Base-by-base conservation (phyloP, 2,888 invertebrate genomes). In the Tetragonula carbonaria region DNA sequence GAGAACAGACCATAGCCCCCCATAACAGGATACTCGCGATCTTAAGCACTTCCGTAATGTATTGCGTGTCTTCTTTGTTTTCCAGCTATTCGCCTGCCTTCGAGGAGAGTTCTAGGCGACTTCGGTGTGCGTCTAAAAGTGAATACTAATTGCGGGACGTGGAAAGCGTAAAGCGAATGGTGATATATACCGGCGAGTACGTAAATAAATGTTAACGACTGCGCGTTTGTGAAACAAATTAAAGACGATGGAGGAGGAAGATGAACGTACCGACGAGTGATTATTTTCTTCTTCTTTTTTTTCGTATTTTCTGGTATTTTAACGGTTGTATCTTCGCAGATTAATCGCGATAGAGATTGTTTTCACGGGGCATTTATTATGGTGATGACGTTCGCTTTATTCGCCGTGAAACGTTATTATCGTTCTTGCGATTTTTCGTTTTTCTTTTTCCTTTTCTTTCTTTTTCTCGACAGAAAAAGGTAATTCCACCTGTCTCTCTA, bases 1-100 rank as follows among this genome's bases (percentile, higher is more conserved):
- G 78, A 74, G 77, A 72, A 84, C 62, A 4, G 45, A 45, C 33
- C 23, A 76, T 78, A 74, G 73, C 67, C 71, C 71, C 71, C 72
- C 72, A 82, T 82, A 82, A 82, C 82, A 83, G 82, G 83, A 83
- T 82, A 82, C 82, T 28, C 6, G 45, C 72, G 67, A 75, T 81
- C 77, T 71, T 74, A 74, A 75, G 75, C 70, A 85, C 84, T 84
- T 85, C 85, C 84, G 85, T 80, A 68, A 84, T 84, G 67, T 71
- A 83, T 78, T 59, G 84, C 78, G 74, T 70, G 82, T 76, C 71
- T 70, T 76, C 77, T 83, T 83, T 83, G 82, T 83, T 82, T 76
- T 75, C 67, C 76, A 62, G 55, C 75, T 62, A 57, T 50, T 28
- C 18, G 38, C 38, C n/a, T 51, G 18, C 63, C 63, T 65, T 53